Evolutionary conservation across 2,113 vertebrate genomes (phyloP).

Genomic region (Vulpes vulpes): DNA sequence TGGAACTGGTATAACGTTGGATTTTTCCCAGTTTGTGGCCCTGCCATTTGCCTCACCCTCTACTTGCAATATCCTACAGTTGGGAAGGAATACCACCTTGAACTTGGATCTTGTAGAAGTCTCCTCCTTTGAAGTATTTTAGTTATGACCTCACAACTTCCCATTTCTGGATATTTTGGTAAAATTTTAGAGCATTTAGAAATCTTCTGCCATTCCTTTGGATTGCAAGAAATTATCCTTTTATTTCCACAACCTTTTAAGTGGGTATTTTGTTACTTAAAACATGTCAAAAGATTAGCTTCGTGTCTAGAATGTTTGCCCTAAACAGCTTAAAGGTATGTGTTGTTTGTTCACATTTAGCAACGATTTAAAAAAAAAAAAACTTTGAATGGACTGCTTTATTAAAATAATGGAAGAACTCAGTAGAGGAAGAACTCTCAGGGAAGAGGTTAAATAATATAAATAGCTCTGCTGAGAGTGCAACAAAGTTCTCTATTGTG

Average conservation of each 20-base stretch:
- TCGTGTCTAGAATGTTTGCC: slow-evolving; percentile 8
- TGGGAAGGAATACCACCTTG: neutral
- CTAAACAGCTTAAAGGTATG: neutral
- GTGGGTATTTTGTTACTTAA: slow-evolving; percentile 38
- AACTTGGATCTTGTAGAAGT: neutral
- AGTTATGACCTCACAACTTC: slow-evolving; percentile 6
- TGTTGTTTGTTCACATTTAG: slow-evolving; percentile 50
- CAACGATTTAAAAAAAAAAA: neutral
- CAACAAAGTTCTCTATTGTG: slow-evolving; percentile 78
- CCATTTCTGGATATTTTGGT: neutral
- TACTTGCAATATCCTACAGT: neutral
- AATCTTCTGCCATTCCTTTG: neutral
- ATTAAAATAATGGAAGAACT: slow-evolving; percentile 68
- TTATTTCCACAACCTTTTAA: slow-evolving; percentile 68
- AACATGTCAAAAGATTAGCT: slow-evolving; percentile 63
- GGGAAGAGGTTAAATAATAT: slow-evolving; percentile 77
- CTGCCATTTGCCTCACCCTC: neutral
- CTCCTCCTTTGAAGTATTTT: slow-evolving; percentile 9
- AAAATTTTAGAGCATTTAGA: neutral
- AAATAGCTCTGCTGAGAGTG: slow-evolving; percentile 80
- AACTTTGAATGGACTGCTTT: slow-evolving; percentile 49
- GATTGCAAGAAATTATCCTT: neutral
- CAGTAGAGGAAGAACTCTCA: slow-evolving; percentile 67
- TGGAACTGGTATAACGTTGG: neutral
- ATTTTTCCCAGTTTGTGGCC: neutral